phyloP scores from a whole-genome alignment of 2,113 vertebrate species.

The Chionomys nivalis region DNA sequence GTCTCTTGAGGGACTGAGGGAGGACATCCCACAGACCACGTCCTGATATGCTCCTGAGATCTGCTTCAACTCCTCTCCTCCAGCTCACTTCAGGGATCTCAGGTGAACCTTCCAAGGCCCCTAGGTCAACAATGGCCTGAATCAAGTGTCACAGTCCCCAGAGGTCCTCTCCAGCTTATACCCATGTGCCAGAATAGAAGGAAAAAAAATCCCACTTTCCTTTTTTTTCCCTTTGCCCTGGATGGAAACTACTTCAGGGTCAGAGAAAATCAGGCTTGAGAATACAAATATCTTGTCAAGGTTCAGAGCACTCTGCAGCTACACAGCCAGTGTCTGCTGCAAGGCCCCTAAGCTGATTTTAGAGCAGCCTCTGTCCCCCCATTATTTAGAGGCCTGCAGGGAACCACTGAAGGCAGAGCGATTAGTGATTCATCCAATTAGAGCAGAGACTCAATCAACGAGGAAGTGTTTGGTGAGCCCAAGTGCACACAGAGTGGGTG shows the following conservation, averaged over 20 bases:
- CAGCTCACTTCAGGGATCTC: neutral
- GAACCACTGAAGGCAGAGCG: neutral
- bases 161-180: neutral
- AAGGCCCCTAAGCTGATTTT: conserved; percentile 57
- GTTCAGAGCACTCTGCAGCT: neutral
- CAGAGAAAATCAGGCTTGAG: neutral
- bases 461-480: neutral
- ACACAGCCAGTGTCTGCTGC: neutral
- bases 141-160: neutral
- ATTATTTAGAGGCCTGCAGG: conserved; percentile 57
- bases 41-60: neutral
- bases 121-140: neutral
- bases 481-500: neutral
- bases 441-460: conserved; percentile 16
- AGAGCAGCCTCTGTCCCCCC: conserved; percentile 10
- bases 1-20: neutral
- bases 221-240: neutral
- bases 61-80: neutral
- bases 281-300: conserved; percentile 27
- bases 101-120: neutral
- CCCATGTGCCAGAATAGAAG: neutral
- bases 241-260: neutral
- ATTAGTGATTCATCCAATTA: conserved; percentile 66
- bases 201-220: neutral
- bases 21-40: neutral